Conservation (phyloP, 2,797 vertebrate genomes). For the Megaceryle alcyon region DNA sequence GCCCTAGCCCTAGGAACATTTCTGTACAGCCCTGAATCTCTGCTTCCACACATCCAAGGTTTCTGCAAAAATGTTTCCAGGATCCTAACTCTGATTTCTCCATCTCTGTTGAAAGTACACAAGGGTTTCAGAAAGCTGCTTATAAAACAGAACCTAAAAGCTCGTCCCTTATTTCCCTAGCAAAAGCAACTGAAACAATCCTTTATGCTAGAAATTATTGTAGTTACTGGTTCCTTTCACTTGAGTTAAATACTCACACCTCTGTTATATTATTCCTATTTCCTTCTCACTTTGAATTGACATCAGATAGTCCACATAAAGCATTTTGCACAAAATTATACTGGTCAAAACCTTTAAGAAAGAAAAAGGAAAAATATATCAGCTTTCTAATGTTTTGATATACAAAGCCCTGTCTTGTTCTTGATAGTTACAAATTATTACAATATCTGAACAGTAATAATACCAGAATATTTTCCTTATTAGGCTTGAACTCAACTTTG, state of each 20-base stretch:
- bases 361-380: neutral
- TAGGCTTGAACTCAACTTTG: conserved; percentile 30
- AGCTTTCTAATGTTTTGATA: neutral
- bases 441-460: conserved; percentile 20
- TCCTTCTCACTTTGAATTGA: neutral
- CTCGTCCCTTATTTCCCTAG: neutral
- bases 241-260: neutral
- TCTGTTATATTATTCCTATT: neutral
- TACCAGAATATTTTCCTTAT: conserved; percentile 21
- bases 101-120: neutral
- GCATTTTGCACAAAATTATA: neutral
- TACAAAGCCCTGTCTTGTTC: neutral
- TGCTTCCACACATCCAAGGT: neutral
- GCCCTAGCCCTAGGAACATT: neutral
- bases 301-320: neutral
- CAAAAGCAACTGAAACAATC: neutral
- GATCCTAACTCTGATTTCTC: neutral
- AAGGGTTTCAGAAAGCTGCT: neutral
- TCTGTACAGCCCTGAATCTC: neutral
- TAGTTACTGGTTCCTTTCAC: neutral
- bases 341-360: neutral
- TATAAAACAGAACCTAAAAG: neutral
- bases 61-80: neutral
- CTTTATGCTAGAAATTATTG: neutral
- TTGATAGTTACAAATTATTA: neutral